Conservation (phyloP, 2,797 vertebrate species). For the Phrynocephalus vlangalii region DNA sequence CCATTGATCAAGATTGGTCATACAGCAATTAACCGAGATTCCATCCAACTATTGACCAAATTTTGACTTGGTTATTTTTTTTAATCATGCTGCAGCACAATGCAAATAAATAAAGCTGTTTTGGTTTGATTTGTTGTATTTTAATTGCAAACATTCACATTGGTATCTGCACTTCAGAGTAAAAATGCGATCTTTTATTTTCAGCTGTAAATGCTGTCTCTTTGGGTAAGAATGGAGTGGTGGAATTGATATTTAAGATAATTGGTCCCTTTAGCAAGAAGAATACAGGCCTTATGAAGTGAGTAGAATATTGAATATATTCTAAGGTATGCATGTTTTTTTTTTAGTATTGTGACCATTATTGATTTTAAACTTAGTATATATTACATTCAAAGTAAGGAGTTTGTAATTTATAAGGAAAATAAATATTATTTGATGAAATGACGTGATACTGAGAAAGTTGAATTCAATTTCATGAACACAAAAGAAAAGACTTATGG, state of each 20-base stretch:
- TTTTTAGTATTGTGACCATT: not conserved
- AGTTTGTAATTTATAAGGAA: not conserved
- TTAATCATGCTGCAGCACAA: not conserved
- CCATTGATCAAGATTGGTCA: not conserved
- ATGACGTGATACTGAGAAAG: not conserved
- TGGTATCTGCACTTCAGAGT: not conserved
- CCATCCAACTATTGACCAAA: not conserved
- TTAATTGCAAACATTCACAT: not conserved
- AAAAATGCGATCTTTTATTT: constrained; percentile 54
- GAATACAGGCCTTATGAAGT: constrained; percentile 94
- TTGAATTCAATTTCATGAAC: not conserved
- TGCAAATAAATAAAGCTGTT: not conserved
- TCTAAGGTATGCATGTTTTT: constrained; percentile 7
- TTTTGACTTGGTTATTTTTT: not conserved
- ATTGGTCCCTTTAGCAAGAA: constrained; percentile 93
- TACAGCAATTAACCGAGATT: not conserved
- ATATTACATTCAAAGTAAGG: constrained; percentile 7
- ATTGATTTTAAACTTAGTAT: not conserved
- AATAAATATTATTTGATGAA: not conserved
- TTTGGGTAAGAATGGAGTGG: constrained; percentile 92
- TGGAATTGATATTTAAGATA: constrained; percentile 95
- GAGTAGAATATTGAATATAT: constrained; percentile 70
- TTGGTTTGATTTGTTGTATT: not conserved
- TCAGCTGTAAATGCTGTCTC: constrained; percentile 94
- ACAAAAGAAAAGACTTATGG: not conserved